These are phyloP conservation scores for Acanthurus lineatus DNA, from an alignment of 2,797 vertebrate species.

Conservation along the genomic window DNA sequence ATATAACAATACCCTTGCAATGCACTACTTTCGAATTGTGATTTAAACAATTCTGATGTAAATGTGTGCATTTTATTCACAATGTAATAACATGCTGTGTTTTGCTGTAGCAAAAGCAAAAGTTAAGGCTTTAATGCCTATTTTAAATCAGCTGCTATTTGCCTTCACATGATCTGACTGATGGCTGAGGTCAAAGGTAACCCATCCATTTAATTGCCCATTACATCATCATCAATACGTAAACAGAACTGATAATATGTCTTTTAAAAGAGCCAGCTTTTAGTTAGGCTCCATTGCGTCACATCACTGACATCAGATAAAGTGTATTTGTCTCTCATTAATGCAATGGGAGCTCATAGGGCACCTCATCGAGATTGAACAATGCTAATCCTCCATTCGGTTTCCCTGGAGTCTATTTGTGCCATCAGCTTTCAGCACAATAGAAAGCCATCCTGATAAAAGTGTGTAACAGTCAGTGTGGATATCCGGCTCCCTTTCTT, in stretches of 20 bases:
- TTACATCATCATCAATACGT: constrained; percentile 15
- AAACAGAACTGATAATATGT: constrained; percentile 35
- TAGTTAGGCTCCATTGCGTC: background rate
- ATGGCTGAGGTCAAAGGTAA: constrained; percentile 36
- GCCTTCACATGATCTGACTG: constrained; percentile 5
- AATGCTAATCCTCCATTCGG: constrained; percentile 63
- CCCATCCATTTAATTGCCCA: constrained; percentile 22
- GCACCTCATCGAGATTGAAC: constrained; percentile 62
- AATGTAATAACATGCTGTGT: background rate
- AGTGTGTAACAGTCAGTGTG: constrained; percentile 66
- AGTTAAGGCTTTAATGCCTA: background rate
- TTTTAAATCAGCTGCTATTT: constrained; percentile 2
- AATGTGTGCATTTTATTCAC: background rate
- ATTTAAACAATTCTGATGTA: background rate
- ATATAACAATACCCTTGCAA: background rate
- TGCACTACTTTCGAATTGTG: background rate
- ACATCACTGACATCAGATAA: constrained; percentile 28
- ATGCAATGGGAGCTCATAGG: constrained; percentile 41
- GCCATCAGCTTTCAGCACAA: constrained; percentile 67
- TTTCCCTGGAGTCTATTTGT: constrained; percentile 57
- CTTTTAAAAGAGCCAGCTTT: constrained; percentile 7
- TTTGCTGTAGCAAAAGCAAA: background rate
- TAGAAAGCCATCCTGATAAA: constrained; percentile 68
- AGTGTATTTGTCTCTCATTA: constrained; percentile 41
- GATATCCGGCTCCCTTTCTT: constrained; percentile 73